Evolutionary conservation across 2,113 vertebrate genomes (phyloP), one percentile per base, ranked within the genome.

Genomic region (Rynchops niger): DNA sequence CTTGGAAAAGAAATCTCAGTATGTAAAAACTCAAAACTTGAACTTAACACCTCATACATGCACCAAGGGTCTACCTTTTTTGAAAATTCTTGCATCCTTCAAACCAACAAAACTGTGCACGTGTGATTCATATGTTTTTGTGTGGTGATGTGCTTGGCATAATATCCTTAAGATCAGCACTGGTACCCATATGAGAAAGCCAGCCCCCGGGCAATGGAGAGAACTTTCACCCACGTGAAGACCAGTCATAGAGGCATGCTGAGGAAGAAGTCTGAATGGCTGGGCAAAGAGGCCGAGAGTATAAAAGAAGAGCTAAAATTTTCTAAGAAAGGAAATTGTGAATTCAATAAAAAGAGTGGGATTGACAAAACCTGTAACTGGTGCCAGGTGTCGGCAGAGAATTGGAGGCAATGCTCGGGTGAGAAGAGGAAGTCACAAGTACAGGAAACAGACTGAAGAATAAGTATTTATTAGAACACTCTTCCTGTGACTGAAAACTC

Each of bases 391-490:
- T 66, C 55, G 70, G 29, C 42, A 86, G 45, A 45, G 63, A 96
- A 88, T 25, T 18, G 27, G 16, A 79, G 38, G 74, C 5, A 3
- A 45, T 2, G 36, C 26, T 50, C 32, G 12, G 15, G 25, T 34
- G 69, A 67, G 42, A 89, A 84, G 55, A 84, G 59, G 88, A 91
- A 96, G 61, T 71, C 52, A 50, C n/a, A 71, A 82, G 40, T 5
- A 40, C 56, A 89, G 86, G 83, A 96, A 91, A 81, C 43, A 89
- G 66, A 82, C 9, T 30, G 65, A 81, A 62, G 55, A 66, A 2
- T 59, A 71, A 95, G n/a, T 59, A 55, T 52, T 91, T 93, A 89
- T 67, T 82, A 69, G 52, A 93, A 74, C 42, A 74, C 70, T 63
- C 61, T 84, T 94, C 86, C 91, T 72, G 42, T 74, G 73, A 47